Conservation (phyloP, 2,888 invertebrate genomes). For the Antitype chi region DNA sequence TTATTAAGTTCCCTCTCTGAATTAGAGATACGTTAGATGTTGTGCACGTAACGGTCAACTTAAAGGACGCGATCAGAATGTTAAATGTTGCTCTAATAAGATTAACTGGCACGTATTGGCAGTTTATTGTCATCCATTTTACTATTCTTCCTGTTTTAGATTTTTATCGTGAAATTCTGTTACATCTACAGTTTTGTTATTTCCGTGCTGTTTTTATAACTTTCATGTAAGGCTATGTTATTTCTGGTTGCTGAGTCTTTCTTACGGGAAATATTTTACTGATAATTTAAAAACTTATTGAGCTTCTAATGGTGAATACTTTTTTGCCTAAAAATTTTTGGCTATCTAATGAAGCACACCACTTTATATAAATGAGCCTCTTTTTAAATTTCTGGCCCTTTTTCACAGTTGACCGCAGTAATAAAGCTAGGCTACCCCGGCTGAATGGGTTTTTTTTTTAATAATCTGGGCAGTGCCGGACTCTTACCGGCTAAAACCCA, state of each 20-base stretch:
- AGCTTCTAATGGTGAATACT: neutral
- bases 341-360: neutral
- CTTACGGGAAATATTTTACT: neutral
- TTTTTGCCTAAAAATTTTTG: neutral
- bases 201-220: constrained; percentile 8
- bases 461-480: no score
- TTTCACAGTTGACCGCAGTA: neutral
- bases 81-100: constrained; percentile 3
- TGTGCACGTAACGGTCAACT: constrained; percentile 17
- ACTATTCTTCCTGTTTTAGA: constrained; percentile 43
- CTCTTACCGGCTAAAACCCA: no score
- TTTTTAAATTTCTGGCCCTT: no score
- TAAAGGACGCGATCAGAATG: constrained; percentile 19
- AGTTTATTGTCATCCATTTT: constrained; percentile 4
- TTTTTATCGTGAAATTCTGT: constrained; percentile 16
- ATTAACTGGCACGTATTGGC: constrained; percentile 33
- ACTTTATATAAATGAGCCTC: neutral
- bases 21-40: constrained; percentile 3
- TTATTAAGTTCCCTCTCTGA: neutral
- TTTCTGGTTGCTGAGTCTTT: neutral
- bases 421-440: neutral
- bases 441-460: no score
- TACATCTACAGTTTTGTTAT: constrained; percentile 14
- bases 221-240: neutral
- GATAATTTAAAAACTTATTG: neutral